Base-by-base conservation (phyloP, 2,797 vertebrate species). In the Sphaeramia orbicularis region DNA sequence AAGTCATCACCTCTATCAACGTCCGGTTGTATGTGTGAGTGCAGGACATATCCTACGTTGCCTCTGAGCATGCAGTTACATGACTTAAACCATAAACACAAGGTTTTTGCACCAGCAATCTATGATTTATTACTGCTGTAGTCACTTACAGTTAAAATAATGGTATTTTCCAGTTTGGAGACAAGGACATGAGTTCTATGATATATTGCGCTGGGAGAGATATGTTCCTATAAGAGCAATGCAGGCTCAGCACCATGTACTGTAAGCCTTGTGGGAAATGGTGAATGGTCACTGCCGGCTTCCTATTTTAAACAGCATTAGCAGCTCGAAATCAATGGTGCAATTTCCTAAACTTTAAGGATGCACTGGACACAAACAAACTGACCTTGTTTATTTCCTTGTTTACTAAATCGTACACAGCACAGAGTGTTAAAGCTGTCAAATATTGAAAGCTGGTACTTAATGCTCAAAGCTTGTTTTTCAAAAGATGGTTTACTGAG, bases 61-160 rank as follows among this genome's bases (percentile, higher is more conserved):
- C 15, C 12, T 35, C 58, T n/a, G 56, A 73, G 30, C 76, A 12
- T 43, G 54, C 3, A 16, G 63, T 71, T 66, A 54, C 52, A 18
- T 52, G 69, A 77, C 75, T 79, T 72, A 65, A 72, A 79, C 79
- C 73, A 81, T 37, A 42, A 62, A 48, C 30, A 13, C 21, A 8
- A 45, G 56, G 48, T 68, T 83, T 27, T 69, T 57, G 69, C 11
- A 27, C 35, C 6, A 40, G 48, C 40, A 64, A 67, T 70, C 50
- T 14, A 10, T 85, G 80, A 87, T 89, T 85, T 83, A 89, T 89
- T 53, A 49, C 71, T 12, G 52, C 65, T 58, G 53, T 18, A 57
- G 60, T 74, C 18, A 6, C 74, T 72, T 64, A 58, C 12, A 48
- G 59, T 56, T 54, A 35, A 66, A 55, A 40, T 57, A 47, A 51